Evolutionary conservation across 2,797 vertebrate genomes (phyloP), one percentile per base, ranked within the genome.

Genomic region (Simalia tracyae): DNA sequence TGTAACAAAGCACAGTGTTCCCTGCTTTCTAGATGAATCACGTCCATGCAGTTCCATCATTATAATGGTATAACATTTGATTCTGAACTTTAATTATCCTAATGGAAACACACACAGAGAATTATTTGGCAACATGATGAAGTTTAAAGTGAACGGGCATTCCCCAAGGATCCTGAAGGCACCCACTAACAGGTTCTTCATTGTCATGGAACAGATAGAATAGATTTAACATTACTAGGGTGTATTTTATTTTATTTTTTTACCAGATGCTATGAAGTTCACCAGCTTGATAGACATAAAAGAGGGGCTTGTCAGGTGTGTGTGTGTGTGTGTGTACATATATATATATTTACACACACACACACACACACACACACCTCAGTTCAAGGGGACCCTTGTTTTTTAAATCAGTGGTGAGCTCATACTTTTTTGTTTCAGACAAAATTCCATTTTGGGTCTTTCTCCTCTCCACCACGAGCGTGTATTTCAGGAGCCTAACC

Each of bases 121-220:
- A n/a, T 64, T 1, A 42, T n/a, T 81, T 96, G 95, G 93, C 90
- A 94, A 72, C 56, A 3, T 60, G 66, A n/a, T 90, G 0, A 9
- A 76, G 54, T 93, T 93, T n/a, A 91, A 72, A 90, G 90, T 94
- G 93, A 93, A 3, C 46, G 84, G 63, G 76, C 4, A 4, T 86
- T 66, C 56, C 24, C 84, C 92, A 92, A 86, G 96, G 95, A 90
- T 96, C 95, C 96, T 91, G 88, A 54, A 0, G 8, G 61, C 0
- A 66, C 91, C 84, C 91, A 89, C 91, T 93, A 89, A 89, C 92
- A 92, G 94, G 94, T 94, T 57, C 17, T 91, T 46, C 76, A 61
- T 93, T 85, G 12, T 85, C 84, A 84, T 2, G 26, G 46, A 54
- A 54, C 50, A 54, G 50, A 54, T 54, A 54, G 50, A 54, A 54